Evolutionary conservation across 1,140 invertebrate species (phyloP).

Genomic region (Panulirus ornatus): DNA sequence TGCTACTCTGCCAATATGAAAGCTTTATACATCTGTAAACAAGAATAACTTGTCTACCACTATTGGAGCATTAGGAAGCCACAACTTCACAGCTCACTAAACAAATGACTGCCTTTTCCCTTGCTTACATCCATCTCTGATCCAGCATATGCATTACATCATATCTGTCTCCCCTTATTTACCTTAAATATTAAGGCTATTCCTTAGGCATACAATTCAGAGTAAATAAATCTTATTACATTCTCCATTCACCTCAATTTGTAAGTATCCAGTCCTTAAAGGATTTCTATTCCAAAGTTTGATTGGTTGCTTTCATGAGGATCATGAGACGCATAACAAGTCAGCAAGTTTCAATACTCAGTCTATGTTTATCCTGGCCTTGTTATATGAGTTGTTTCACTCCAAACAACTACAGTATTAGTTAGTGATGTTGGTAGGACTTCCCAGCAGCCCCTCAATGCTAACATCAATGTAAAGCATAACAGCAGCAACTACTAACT

Average conservation of each 20-base stretch:
- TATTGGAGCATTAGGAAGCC: conserved; percentile 52
- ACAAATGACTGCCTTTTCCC: not conserved
- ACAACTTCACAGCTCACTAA: conserved; percentile 35
- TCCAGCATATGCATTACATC: not conserved
- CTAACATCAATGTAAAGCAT: conserved; percentile 55
- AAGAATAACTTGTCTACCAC: conserved; percentile 57
- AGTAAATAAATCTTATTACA: not conserved
- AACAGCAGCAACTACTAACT: conserved; percentile 57
- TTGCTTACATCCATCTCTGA: not conserved
- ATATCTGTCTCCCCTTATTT: not conserved
- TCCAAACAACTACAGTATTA: not conserved
- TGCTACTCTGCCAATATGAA: conserved; percentile 70
- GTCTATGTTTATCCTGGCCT: not conserved
- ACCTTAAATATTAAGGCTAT: conserved; percentile 43
- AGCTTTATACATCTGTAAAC: conserved; percentile 70
- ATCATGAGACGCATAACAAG: not conserved
- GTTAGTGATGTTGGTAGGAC: conserved; percentile 3
- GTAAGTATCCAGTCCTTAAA: not conserved
- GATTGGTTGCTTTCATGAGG: conserved; percentile 5
- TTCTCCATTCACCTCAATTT: not conserved
- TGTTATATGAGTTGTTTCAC: not conserved
- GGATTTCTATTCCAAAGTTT: not conserved
- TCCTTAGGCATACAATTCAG: not conserved
- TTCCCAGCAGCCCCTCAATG: conserved; percentile 42
- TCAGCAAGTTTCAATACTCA: not conserved